Percentiles rank a stretch among this genome's conserved stretches.
Evolutionary conservation across 1,140 invertebrate genomes (phyloP).

Genomic region (Glossosoma conforme): DNA sequence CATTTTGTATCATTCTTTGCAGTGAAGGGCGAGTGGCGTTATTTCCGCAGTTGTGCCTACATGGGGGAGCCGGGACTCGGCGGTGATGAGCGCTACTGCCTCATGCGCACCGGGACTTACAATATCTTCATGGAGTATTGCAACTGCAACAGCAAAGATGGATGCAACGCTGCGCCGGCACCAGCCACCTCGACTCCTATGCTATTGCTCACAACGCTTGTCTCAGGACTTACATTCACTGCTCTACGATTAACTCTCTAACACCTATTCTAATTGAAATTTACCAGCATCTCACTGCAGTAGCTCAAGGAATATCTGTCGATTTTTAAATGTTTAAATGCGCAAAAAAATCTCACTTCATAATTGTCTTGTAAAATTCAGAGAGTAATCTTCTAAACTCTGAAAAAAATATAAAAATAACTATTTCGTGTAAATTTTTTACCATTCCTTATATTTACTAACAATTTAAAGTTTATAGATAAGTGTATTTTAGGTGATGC

Average conservation of each 20-base stretch:
- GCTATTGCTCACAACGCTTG: background rate
- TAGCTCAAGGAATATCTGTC: no score
- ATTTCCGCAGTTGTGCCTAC: conserved; percentile 83
- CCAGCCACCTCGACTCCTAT: conserved; percentile 12
- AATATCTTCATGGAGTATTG: conserved; percentile 93
- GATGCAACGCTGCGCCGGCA: conserved; percentile 69
- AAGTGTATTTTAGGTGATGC: no score
- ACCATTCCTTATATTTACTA: no score
- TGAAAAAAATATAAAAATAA: no score
- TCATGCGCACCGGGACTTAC: conserved; percentile 86
- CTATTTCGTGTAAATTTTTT: no score
- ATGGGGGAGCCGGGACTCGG: conserved; percentile 84
- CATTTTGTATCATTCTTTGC: conserved; percentile 37
- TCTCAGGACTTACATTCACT: background rate
- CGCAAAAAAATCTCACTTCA: no score
- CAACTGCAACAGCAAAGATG: conserved; percentile 88
- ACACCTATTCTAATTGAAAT: no score
- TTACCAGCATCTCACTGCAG: no score
- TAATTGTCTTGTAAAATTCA: no score
- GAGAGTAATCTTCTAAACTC: no score
- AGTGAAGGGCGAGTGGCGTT: conserved; percentile 89
- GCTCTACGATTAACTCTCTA: background rate
- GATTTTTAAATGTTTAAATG: no score
- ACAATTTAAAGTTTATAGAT: no score
- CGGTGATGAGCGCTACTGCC: conserved; percentile 85